Conservation (phyloP, 1,140 invertebrate genomes). For the Berghia stephanieae region DNA sequence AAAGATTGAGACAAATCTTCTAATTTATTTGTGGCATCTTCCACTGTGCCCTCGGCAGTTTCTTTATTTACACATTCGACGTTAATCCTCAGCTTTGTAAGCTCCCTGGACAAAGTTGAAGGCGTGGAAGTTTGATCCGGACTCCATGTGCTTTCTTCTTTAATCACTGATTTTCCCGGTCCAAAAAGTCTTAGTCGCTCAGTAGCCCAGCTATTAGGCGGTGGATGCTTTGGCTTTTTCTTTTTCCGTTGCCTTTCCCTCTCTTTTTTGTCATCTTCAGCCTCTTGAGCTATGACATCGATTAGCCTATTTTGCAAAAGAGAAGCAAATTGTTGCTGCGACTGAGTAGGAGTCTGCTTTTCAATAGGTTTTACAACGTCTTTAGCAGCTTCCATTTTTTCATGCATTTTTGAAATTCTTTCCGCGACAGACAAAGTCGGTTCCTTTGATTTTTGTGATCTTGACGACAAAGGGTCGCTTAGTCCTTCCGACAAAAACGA, state of each 20-base stretch:
- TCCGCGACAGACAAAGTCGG: not conserved
- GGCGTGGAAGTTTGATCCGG: not conserved
- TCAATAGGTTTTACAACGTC: not conserved
- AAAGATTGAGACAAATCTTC: constrained; percentile 4
- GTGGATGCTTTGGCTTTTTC: not conserved
- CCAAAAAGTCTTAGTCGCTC: not conserved
- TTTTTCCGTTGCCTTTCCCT: not conserved
- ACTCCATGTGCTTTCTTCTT: not conserved
- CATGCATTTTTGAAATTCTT: not conserved
- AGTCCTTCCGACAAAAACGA: no score
- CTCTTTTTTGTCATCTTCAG: not conserved
- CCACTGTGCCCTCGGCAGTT: not conserved
- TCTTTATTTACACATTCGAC: not conserved
- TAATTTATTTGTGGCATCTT: not conserved
- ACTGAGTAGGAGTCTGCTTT: not conserved
- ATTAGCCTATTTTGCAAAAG: not conserved
- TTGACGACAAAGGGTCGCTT: not conserved
- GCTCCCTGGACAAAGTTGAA: not conserved
- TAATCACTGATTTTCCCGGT: not conserved
- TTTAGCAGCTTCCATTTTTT: not conserved
- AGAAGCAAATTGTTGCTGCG: constrained; percentile 4
- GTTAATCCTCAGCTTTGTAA: not conserved
- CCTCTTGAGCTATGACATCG: not conserved
- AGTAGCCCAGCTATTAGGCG: not conserved
- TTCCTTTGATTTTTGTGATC: not conserved